Evolutionary conservation across 1,140 invertebrate genomes (phyloP), one percentile per base, ranked within the genome.

Genomic region (Aculops lycopersici): DNA sequence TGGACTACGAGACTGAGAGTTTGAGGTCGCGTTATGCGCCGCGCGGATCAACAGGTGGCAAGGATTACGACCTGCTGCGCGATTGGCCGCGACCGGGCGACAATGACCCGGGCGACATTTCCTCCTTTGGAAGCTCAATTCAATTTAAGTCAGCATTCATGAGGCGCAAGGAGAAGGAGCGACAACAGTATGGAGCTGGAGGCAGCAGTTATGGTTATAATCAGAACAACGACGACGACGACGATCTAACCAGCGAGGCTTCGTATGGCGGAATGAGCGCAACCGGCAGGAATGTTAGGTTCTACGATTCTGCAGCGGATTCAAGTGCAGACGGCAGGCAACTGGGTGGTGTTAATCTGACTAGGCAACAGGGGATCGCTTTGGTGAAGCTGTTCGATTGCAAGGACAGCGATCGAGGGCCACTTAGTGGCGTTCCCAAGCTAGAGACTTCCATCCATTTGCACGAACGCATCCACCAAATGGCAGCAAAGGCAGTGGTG

Each of bases 341-440:
- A 12, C 38, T 39, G 1, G 49, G 46, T 17, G 43, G 48, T 43
- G 43, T 48, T 40, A 38, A 42, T 54, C 41, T 56, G 58, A 45
- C 58, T 15, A n/a, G n/a, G n/a, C n/a, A 48, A 74, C 39, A 74
- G 78, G n/a, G n/a, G n/a, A n/a, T n/a, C n/a, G n/a, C n/a, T n/a
- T n/a, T 52, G n/a, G n/a, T n/a, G n/a, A 66, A 70, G 39, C 73
- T 83, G 0, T 57, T 79, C 15, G 78, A 83, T 51, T 81, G 77
- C 2, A 78, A 86, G 57, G 78, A 83, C 51, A 76, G 74, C 1
- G 70, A 75, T 3, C 63, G 71, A 41, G 80, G 79, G 4, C 79
- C 79, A 1, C 62, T 88, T 0, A 81, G 76, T 54, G 80, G 79
- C 13, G 79, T 86, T 50, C 74, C 75, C 38, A 63, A 75, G n/a